These are phyloP conservation scores for Etheostoma spectabile DNA, from an alignment of 2,113 vertebrate genomes.

Conservation along the genomic window DNA sequence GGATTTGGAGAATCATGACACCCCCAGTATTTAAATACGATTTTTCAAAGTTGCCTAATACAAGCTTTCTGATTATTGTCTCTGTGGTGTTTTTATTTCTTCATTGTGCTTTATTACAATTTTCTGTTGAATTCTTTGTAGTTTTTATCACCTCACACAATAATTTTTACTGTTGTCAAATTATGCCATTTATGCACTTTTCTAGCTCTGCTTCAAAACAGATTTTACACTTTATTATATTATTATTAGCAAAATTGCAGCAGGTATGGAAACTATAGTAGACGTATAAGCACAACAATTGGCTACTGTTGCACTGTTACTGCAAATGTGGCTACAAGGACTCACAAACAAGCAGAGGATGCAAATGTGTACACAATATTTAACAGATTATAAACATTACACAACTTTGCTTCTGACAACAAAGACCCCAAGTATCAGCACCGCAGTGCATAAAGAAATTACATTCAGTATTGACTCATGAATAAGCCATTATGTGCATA, in stretches of 20 bases:
- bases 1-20: too few species aligned
- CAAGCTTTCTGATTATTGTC: background rate
- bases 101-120: background rate
- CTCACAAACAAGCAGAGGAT: background rate
- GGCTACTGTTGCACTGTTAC: too few species aligned
- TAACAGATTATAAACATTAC: background rate
- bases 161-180: background rate
- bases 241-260: background rate
- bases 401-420: slow-evolving; percentile 15
- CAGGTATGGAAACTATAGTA: background rate
- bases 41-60: slow-evolving; percentile 6
- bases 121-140: background rate
- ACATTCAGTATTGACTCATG: slow-evolving; percentile 26
- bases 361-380: background rate
- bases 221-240: background rate
- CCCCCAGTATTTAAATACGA: slow-evolving; percentile 11
- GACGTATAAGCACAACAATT: background rate
- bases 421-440: background rate
- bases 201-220: background rate
- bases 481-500: slow-evolving; percentile 39
- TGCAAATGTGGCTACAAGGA: background rate
- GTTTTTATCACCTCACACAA: slow-evolving; percentile 11
- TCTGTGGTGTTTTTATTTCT: slow-evolving; percentile 3
- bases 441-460: slow-evolving; percentile 12
- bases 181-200: background rate